phyloP scores from a whole-genome alignment of 2,888 invertebrate genomes.

The Heteropelma amictum region DNA sequence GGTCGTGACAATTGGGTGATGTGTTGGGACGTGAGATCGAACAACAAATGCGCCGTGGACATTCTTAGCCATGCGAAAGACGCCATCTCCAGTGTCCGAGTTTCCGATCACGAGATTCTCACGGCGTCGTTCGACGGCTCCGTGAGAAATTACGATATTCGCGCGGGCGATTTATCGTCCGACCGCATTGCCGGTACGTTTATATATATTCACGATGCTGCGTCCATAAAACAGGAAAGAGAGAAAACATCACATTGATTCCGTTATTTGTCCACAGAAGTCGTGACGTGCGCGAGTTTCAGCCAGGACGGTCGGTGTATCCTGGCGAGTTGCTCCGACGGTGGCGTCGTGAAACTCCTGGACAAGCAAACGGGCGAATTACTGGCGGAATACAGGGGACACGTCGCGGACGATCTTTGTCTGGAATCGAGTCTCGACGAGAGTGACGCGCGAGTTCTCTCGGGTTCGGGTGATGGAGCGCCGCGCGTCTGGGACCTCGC shows the following conservation, averaged over 20 bases:
- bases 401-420: constrained; percentile 89
- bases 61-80: constrained; percentile 95
- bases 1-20: constrained; percentile 95
- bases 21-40: constrained; percentile 91
- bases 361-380: constrained; percentile 92
- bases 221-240: too few species aligned
- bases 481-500: constrained; percentile 95
- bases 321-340: constrained; percentile 91
- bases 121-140: constrained; percentile 94
- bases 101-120: constrained; percentile 94
- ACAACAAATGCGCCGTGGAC: constrained; percentile 87
- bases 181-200: constrained; percentile 89
- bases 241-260: too few species aligned
- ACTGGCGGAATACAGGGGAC: constrained; percentile 89
- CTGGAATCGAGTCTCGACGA: constrained; percentile 92
- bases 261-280: too few species aligned
- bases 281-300: constrained; percentile 90
- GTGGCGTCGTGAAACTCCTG: constrained; percentile 88
- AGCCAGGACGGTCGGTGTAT: constrained; percentile 97
- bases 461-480: constrained; percentile 93
- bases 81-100: constrained; percentile 87
- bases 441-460: constrained; percentile 91
- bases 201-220: background rate
- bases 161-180: constrained; percentile 89
- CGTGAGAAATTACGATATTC: constrained; percentile 92